Conservation (phyloP, 2,113 vertebrate genomes). For the Hucho hucho region DNA sequence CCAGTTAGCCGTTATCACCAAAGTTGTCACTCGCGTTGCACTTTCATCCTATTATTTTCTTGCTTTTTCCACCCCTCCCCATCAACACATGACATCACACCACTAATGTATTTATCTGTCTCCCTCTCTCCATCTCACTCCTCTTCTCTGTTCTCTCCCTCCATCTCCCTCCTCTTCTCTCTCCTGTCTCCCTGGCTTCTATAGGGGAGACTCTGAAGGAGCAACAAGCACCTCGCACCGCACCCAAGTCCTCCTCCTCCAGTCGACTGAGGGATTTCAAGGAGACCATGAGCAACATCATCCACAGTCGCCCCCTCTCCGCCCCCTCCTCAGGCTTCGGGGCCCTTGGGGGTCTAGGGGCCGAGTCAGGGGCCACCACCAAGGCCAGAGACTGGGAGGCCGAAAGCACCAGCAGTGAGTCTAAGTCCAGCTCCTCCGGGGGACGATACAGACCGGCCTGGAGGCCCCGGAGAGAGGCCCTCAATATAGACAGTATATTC, state of each 20-base stretch:
- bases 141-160: slow-evolving; percentile 46
- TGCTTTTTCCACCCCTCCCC: neutral
- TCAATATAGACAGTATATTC: slow-evolving; percentile 98
- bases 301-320: slow-evolving; percentile 80
- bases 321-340: slow-evolving; percentile 67
- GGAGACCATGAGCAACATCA: slow-evolving; percentile 94
- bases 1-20: neutral
- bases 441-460: slow-evolving; percentile 87
- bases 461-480: slow-evolving; percentile 91
- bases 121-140: too few relatives aligned
- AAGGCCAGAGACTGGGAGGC: slow-evolving; percentile 87
- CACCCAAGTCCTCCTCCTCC: slow-evolving; percentile 60
- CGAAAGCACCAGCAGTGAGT: slow-evolving; percentile 92
- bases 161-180: slow-evolving; percentile 60
- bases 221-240: slow-evolving; percentile 87
- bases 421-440: slow-evolving; percentile 86
- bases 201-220: slow-evolving; percentile 97
- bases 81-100: neutral
- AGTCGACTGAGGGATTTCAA: slow-evolving; percentile 88
- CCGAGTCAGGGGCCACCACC: slow-evolving; percentile 72
- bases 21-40: neutral
- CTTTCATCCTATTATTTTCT: neutral
- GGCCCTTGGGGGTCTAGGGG: slow-evolving; percentile 62
- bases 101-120: too few relatives aligned
- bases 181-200: slow-evolving; percentile 37